phyloP scores from a whole-genome alignment of 2,888 invertebrate genomes.

The Patella depressa region DNA sequence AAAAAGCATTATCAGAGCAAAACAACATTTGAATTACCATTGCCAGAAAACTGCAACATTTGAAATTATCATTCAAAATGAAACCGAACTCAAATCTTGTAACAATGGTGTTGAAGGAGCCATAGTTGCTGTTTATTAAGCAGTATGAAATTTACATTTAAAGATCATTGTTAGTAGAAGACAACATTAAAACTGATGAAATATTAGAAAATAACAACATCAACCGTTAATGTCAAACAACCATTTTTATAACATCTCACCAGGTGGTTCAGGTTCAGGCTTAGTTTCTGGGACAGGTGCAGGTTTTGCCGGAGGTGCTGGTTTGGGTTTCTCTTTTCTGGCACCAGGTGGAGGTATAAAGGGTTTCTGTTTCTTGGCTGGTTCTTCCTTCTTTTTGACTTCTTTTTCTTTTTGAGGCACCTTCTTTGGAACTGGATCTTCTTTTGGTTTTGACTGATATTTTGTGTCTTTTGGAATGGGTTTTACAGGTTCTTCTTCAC shows the following conservation, averaged over 20 bases:
- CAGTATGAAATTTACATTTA: too few relatives aligned
- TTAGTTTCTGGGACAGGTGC: neutral
- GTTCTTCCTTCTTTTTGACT: constrained; percentile 9
- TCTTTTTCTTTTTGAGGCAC: neutral
- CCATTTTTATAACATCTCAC: constrained; percentile 1
- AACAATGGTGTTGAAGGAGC: too few relatives aligned
- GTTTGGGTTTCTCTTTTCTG: neutral
- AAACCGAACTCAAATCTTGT: too few relatives aligned
- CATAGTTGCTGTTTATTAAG: too few relatives aligned
- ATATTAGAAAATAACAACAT: neutral
- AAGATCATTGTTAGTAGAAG: too few relatives aligned
- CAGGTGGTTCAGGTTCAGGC: neutral
- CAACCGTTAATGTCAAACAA: neutral
- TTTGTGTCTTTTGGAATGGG: too few relatives aligned
- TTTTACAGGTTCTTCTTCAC: too few relatives aligned
- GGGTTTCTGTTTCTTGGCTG: constrained; percentile 1
- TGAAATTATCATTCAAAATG: too few relatives aligned
- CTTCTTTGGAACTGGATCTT: neutral
- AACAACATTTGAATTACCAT: too few relatives aligned
- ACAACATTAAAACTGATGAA: too few relatives aligned
- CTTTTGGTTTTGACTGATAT: neutral
- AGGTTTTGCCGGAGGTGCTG: neutral
- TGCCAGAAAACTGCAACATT: too few relatives aligned
- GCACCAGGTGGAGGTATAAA: neutral
- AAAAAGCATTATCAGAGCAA: too few relatives aligned